Base-by-base conservation (phyloP, 2,888 invertebrate genomes). In the Ichneumon xanthorius region DNA sequence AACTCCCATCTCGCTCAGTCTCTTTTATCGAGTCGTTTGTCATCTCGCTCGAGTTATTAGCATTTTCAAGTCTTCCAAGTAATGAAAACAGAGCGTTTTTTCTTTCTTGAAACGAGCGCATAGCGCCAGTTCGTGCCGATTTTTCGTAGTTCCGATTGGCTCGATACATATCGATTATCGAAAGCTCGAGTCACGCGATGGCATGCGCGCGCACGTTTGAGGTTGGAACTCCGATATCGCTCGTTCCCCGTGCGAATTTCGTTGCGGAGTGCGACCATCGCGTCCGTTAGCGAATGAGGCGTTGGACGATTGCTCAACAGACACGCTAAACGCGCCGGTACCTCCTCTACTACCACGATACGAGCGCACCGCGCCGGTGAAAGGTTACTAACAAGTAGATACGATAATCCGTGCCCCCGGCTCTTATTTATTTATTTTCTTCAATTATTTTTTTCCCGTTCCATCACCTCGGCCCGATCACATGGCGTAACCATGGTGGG, bases 351-450 rank as follows among this genome's bases (percentile, higher is more conserved):
- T 65, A 55, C 71, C 22, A 85, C 80, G 50, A 19, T 76, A 65
- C 67, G 63, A 48, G 45, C 14, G 14, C 73, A 55, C 72, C 82
- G 84, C 75, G 61, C 70, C 67, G 88, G 90, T 83, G 89, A 90
- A 90, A 90, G 90, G 88, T 90, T 90, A 89, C 86, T 86, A 87
- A 87, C 89, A 86, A 88, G 84, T 88, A 77, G 30, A 75, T 19
- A 61, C 61, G 19, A 67, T 63, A 40, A 37, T 79, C 75, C 68
- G 72, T 53, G 72, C 40, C 55, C 30, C 19, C 6, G 76, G 68
- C 40, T 79, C 81, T 76, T 63, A 80, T 80, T 77, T 50, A 37
- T 37, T 53, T 63, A n/a, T 48, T 82, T n/a, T 26, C 63, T 22
- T 50, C 37, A 22, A 48, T 30, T 81, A 65, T 70, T 45, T 81